These are phyloP conservation scores for Cistogaster globosa DNA, from an alignment of 2,888 invertebrate genomes.

Conservation along the genomic window DNA sequence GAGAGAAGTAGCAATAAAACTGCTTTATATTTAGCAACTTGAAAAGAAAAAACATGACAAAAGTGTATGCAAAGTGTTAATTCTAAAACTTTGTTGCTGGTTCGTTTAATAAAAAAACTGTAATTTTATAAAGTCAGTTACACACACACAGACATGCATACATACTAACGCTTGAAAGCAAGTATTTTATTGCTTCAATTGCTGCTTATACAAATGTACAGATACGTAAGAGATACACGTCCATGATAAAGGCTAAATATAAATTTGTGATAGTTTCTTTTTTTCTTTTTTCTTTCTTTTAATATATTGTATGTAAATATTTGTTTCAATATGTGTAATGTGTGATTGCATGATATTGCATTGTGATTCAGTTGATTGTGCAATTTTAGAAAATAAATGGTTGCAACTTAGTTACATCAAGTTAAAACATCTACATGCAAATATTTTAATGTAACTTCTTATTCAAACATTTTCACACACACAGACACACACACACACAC, in stretches of 20 bases:
- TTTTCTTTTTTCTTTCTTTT: background rate
- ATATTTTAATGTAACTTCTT: slow-evolving; percentile 21
- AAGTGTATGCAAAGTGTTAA: slow-evolving; percentile 32
- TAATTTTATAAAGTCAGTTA: background rate
- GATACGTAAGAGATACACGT: background rate
- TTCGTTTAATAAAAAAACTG: background rate
- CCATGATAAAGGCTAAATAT: slow-evolving; percentile 13
- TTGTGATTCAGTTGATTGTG: slow-evolving; percentile 62
- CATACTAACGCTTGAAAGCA: background rate
- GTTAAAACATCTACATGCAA: slow-evolving; percentile 10
- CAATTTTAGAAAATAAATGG: slow-evolving; percentile 63
- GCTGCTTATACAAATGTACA: background rate
- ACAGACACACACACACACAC: background rate
- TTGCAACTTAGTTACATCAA: slow-evolving; percentile 61
- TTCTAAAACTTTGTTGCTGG: slow-evolving; percentile 26
- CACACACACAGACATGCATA: background rate
- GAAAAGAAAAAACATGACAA: slow-evolving; percentile 41
- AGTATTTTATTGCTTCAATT: slow-evolving; percentile 1
- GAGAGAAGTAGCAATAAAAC: slow-evolving; percentile 45
- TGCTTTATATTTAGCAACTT: slow-evolving; percentile 50
- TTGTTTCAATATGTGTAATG: background rate
- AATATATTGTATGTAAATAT: background rate
- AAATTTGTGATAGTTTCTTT: background rate
- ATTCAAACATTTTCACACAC: background rate
- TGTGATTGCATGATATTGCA: slow-evolving; percentile 17